These are phyloP conservation scores for Dromaius novaehollandiae DNA, from an alignment of 2,113 vertebrate species.

Conservation along the genomic window DNA sequence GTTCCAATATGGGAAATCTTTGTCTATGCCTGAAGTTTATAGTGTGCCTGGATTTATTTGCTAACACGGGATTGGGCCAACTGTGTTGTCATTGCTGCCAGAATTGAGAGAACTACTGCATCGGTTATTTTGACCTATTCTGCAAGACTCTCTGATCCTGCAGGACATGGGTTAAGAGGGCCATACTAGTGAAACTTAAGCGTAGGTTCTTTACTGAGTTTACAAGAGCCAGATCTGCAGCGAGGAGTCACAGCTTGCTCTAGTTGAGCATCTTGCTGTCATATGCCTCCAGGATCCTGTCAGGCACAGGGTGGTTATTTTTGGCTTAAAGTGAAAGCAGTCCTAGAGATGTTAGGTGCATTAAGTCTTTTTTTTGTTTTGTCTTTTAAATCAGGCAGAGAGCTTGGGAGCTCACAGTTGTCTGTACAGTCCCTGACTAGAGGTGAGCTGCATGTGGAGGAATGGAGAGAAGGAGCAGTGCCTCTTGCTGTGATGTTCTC, in stretches of 20 bases:
- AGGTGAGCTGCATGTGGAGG: neutral
- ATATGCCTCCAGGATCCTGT: neutral
- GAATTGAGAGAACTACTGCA: neutral
- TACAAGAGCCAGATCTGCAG: neutral
- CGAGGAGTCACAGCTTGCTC: neutral
- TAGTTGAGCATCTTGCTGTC: neutral
- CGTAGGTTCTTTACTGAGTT: neutral
- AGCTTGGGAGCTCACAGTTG: neutral
- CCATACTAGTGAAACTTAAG: neutral
- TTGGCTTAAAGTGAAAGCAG: neutral
- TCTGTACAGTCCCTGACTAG: neutral
- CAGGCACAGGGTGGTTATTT: neutral
- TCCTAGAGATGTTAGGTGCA: neutral
- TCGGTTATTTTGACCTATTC: neutral
- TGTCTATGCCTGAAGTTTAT: neutral
- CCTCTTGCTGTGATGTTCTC: accelerated
- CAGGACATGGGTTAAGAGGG: neutral
- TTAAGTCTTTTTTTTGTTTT: neutral
- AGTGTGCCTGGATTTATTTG: neutral
- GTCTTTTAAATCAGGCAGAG: too few species aligned
- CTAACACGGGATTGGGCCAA: neutral
- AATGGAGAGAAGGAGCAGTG: neutral
- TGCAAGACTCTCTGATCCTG: neutral
- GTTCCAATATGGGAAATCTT: neutral
- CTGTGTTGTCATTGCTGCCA: neutral